Conservation (phyloP, 2,113 vertebrate genomes). For the Pelvicachromis taeniatus region DNA sequence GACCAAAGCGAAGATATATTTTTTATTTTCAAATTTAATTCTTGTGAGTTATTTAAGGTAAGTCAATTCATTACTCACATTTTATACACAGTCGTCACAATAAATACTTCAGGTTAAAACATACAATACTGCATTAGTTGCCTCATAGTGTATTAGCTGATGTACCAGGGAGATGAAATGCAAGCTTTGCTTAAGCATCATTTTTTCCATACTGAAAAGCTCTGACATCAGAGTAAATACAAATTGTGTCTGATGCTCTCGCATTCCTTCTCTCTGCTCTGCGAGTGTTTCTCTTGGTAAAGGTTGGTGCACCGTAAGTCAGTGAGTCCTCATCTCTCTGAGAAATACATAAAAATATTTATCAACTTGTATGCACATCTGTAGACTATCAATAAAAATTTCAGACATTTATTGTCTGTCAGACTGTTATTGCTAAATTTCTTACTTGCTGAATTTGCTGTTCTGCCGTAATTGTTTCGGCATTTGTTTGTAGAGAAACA, state of each 20-base stretch:
- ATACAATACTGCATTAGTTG: not conserved
- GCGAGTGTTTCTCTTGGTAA: not conserved
- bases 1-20: not conserved
- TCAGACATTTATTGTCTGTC: no score
- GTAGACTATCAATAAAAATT: accelerated
- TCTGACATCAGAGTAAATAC: not conserved
- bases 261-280: accelerated
- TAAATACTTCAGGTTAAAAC: not conserved
- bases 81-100: not conserved
- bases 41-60: not conserved
- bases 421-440: accelerated
- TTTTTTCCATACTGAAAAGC: accelerated
- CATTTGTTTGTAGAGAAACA: accelerated
- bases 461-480: accelerated
- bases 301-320: accelerated
- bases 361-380: accelerated
- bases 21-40: not conserved
- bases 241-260: accelerated
- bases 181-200: not conserved
- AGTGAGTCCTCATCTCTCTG: accelerated
- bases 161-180: accelerated
- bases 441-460: accelerated
- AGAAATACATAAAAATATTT: accelerated
- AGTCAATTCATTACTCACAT: not conserved
- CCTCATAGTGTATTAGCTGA: not conserved